Evolutionary conservation across 2,888 invertebrate species (phyloP).

Genomic region (Zygogramma bicolorata): DNA sequence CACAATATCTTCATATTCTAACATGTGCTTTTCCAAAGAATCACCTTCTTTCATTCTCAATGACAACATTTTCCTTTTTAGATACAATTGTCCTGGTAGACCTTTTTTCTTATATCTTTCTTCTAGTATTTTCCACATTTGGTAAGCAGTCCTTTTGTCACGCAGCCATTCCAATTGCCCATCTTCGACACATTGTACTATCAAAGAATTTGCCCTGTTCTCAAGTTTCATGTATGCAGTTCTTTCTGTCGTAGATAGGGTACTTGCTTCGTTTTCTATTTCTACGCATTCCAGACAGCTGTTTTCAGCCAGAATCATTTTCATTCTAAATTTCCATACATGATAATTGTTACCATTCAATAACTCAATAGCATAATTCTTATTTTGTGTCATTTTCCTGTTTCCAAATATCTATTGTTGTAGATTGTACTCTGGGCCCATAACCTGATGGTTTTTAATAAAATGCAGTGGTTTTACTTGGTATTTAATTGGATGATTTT

Average conservation of each 20-base stretch:
- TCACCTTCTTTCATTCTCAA: constrained; percentile 33
- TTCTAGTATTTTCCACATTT: constrained; percentile 35
- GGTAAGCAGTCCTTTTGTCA: constrained; percentile 30
- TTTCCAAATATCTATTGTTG: background rate
- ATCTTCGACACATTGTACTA: constrained; percentile 23
- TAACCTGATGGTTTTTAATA: background rate
- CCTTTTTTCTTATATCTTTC: constrained; percentile 37
- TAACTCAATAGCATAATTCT: background rate
- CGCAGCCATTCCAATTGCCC: constrained; percentile 30
- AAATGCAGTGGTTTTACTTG: too few relatives aligned
- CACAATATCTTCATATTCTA: constrained; percentile 37
- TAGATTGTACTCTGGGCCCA: background rate
- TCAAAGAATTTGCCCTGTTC: background rate
- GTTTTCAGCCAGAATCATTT: constrained; percentile 21
- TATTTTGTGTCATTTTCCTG: background rate
- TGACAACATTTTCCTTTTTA: constrained; percentile 34
- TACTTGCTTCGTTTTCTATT: background rate
- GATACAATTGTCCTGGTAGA: constrained; percentile 29
- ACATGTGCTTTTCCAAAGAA: constrained; percentile 24
- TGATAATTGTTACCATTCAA: constrained; percentile 17
- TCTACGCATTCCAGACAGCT: background rate
- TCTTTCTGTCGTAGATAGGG: background rate
- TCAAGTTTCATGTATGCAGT: background rate
- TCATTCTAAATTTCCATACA: constrained; percentile 22
- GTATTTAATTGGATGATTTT: too few relatives aligned